These are phyloP conservation scores for Stictocephala bisonia DNA, from an alignment of 2,888 invertebrate genomes.

Conservation along the genomic window DNA sequence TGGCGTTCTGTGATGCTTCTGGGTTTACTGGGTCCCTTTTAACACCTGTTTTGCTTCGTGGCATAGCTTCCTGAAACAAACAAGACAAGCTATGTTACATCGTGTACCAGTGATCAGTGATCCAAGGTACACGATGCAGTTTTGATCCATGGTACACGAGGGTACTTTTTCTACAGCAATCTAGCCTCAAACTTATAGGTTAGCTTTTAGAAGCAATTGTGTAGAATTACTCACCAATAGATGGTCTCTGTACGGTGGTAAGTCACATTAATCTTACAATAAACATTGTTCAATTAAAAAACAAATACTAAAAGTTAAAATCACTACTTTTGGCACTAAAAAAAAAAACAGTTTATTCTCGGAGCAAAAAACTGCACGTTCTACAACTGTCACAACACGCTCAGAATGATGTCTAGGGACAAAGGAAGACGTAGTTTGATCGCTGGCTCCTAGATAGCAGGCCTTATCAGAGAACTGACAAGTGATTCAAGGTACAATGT, in stretches of 20 bases:
- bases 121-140: constrained; percentile 31
- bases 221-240: constrained; percentile 42
- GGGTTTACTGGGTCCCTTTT: too few relatives aligned
- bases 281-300: too few relatives aligned
- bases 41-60: too few relatives aligned
- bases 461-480: constrained; percentile 4
- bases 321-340: neutral
- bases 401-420: too few relatives aligned
- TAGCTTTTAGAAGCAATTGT: too few relatives aligned
- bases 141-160: constrained; percentile 34
- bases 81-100: constrained; percentile 4
- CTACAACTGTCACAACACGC: constrained; percentile 3
- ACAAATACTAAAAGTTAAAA: too few relatives aligned
- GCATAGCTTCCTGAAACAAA: too few relatives aligned
- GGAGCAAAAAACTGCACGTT: neutral
- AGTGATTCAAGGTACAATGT: constrained; percentile 21
- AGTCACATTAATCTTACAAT: too few relatives aligned
- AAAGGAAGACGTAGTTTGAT: neutral
- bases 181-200: too few relatives aligned
- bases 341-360: constrained; percentile 4
- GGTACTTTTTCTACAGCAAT: neutral
- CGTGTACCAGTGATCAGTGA: too few relatives aligned
- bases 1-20: neutral
- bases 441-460: constrained; percentile 14
- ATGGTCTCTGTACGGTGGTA: too few relatives aligned